phyloP scores from a whole-genome alignment of 2,797 vertebrate species.

The Hyperoplus lanceolatus region DNA sequence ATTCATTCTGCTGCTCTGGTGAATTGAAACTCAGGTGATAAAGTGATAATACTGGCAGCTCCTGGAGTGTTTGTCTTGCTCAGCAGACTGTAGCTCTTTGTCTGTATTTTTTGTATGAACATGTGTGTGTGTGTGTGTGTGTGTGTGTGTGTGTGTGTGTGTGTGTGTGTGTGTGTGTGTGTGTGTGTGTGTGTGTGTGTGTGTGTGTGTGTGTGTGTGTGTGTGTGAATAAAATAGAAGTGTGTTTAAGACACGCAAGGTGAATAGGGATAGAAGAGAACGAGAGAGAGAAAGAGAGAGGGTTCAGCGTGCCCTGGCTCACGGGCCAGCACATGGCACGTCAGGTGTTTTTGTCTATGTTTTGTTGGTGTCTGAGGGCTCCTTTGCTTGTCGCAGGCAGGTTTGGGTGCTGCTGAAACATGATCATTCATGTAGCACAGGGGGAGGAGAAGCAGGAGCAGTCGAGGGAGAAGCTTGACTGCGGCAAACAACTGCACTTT shows the following conservation, averaged over 20 bases:
- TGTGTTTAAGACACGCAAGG: constrained; percentile 21
- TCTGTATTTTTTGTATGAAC: background rate
- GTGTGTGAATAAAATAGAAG: constrained; percentile 29
- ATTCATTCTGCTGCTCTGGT: constrained; percentile 7
- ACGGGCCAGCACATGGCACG: constrained; percentile 63
- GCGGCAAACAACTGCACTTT: constrained; percentile 70
- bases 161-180: constrained; percentile 27
- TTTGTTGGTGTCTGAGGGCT: constrained; percentile 67
- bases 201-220: constrained; percentile 30
- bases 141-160: constrained; percentile 20
- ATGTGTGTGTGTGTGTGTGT: constrained; percentile 13
- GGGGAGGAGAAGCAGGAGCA: constrained; percentile 43
- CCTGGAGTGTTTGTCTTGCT: constrained; percentile 26
- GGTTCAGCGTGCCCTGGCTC: constrained; percentile 50
- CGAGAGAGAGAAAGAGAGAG: constrained; percentile 10
- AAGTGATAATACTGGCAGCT: constrained; percentile 31
- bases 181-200: constrained; percentile 25
- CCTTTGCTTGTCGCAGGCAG: constrained; percentile 60
- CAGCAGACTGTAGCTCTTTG: constrained; percentile 34
- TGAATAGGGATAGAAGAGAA: constrained; percentile 28
- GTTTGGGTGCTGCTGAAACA: constrained; percentile 70
- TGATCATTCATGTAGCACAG: constrained; percentile 74
- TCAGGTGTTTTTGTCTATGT: constrained; percentile 67
- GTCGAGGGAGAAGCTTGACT: constrained; percentile 61
- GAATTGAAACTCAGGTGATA: constrained; percentile 19